A percentile compares a stretch with the other conserved stretches of the same genome.
phyloP scores from a whole-genome alignment of 2,888 invertebrate species.

The Fragum sueziense region DNA sequence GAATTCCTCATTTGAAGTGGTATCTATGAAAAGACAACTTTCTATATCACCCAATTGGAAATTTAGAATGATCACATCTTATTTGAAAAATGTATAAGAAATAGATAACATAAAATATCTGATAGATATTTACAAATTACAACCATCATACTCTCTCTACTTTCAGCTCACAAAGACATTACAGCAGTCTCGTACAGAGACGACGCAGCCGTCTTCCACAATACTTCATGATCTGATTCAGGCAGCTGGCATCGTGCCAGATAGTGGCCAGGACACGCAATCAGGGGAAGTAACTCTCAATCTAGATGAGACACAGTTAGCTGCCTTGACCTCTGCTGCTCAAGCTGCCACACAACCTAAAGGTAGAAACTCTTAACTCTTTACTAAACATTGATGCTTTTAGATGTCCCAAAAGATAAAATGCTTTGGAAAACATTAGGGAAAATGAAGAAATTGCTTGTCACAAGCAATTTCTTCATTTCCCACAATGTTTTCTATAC shows the following conservation, averaged over 20 bases:
- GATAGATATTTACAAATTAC: no score
- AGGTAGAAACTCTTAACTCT: background rate
- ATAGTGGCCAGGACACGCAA: slow-evolving; percentile 61
- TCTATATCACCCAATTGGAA: no score
- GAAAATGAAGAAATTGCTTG: no score
- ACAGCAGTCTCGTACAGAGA: slow-evolving; percentile 47
- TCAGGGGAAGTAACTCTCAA: slow-evolving; percentile 65
- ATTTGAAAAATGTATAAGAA: no score
- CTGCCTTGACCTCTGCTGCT: slow-evolving; percentile 60
- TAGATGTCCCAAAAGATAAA: no score
- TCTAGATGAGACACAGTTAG: slow-evolving; percentile 64
- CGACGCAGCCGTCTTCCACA: slow-evolving; percentile 56
- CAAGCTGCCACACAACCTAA: slow-evolving; percentile 27
- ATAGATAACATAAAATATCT: no score
- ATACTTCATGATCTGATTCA: slow-evolving; percentile 79
- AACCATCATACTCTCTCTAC: no score
- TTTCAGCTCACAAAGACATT: slow-evolving; percentile 52
- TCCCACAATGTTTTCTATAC: background rate
- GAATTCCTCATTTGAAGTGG: no score
- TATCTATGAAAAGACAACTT: no score
- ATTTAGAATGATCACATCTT: no score
- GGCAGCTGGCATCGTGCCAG: slow-evolving; percentile 76
- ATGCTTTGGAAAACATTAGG: no score
- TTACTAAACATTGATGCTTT: no score
- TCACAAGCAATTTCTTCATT: background rate